phyloP scores from a whole-genome alignment of 2,113 vertebrate species.

The Raphicerus campestris region DNA sequence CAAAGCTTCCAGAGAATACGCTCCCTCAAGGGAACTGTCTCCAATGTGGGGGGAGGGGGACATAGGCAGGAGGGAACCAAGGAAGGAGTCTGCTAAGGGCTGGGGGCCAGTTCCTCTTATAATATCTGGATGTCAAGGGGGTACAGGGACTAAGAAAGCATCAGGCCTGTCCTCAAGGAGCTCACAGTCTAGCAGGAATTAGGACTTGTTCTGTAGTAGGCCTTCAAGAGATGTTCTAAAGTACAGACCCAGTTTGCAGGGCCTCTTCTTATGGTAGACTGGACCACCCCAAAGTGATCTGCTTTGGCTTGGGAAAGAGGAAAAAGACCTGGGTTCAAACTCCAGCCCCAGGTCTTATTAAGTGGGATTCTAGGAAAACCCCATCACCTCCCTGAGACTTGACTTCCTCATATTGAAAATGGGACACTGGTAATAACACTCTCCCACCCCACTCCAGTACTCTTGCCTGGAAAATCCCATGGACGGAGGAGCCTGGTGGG shows the following conservation, averaged over 20 bases:
- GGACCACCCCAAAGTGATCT: background rate
- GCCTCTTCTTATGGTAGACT: background rate
- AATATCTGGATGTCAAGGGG: too few relatives aligned
- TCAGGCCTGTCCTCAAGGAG: background rate
- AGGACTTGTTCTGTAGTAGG: background rate
- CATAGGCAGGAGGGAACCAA: background rate
- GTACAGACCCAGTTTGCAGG: rapidly evolving
- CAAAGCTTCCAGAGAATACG: background rate
- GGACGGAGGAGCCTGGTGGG: too few relatives aligned
- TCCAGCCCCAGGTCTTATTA: background rate
- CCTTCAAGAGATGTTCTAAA: background rate
- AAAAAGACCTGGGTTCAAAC: background rate
- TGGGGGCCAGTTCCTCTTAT: background rate
- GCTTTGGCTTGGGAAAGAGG: background rate
- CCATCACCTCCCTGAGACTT: background rate
- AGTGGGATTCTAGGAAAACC: background rate
- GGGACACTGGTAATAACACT: background rate
- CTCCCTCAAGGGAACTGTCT: background rate
- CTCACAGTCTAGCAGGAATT: rapidly evolving
- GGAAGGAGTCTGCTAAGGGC: rapidly evolving
- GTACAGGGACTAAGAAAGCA: background rate
- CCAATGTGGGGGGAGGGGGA: rapidly evolving
- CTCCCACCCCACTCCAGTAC: too few relatives aligned
- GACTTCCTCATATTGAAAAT: background rate
- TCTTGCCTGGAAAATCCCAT: too few relatives aligned